Percentiles rank a stretch among this genome's conserved stretches.
Evolutionary conservation across 2,888 invertebrate species (phyloP).

Genomic region (Agrotis puta): DNA sequence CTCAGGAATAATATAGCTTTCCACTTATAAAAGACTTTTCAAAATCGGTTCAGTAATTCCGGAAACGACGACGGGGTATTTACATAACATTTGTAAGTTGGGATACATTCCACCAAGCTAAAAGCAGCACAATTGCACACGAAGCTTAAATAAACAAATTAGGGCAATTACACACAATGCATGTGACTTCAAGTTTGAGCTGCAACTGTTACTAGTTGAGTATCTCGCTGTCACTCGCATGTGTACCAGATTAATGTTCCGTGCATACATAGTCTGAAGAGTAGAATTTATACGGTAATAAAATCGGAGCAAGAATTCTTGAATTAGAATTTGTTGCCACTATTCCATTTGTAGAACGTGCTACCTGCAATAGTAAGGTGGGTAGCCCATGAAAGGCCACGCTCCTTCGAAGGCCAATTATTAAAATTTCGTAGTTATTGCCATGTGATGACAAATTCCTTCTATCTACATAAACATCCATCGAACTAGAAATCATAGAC

Average conservation of each 20-base stretch:
- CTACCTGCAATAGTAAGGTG: conserved; percentile 20
- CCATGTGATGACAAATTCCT: too few species aligned
- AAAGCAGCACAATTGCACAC: background rate
- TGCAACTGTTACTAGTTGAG: background rate
- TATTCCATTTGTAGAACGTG: conserved; percentile 25
- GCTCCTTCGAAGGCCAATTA: too few species aligned
- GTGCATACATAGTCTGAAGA: conserved; percentile 21
- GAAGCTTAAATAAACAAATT: background rate
- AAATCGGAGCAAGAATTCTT: conserved; percentile 36
- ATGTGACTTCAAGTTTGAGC: conserved; percentile 11
- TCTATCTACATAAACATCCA: too few species aligned
- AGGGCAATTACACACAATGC: background rate
- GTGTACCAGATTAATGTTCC: conserved; percentile 16
- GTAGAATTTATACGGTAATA: conserved; percentile 44
- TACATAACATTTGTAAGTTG: too few species aligned
- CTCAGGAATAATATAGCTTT: too few species aligned
- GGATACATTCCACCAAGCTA: too few species aligned
- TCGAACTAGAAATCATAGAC: too few species aligned
- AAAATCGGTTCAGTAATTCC: too few species aligned
- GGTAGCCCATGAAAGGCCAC: too few species aligned
- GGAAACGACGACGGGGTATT: too few species aligned
- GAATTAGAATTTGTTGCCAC: conserved; percentile 47
- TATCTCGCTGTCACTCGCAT: conserved; percentile 36
- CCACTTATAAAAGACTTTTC: too few species aligned
- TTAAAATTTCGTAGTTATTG: too few species aligned